Evolutionary conservation across 1,140 invertebrate species (phyloP), one percentile per base, ranked within the genome.

Genomic region (Himalopsyche phryganea): DNA sequence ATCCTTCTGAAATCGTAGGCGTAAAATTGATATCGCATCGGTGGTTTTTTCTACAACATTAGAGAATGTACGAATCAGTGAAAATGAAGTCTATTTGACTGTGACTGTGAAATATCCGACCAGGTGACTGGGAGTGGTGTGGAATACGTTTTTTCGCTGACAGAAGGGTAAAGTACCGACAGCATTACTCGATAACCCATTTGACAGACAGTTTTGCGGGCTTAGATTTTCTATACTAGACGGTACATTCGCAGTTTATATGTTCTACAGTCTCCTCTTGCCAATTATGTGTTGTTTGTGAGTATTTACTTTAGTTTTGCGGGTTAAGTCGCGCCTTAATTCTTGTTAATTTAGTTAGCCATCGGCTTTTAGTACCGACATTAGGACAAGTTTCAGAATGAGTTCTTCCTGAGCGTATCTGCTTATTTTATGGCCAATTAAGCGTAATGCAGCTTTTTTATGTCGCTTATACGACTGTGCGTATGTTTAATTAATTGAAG

Each of bases 31-130:
- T 67, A 60, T 66, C 69, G 59, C 66, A 71, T 70, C 60, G 69
- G 74, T 75, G 75, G 69, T 73, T 76, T 71, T 68, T 60, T 66
- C 70, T 69, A 50, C 63, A 70, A 68, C 60, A 50, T 68, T 72
- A 69, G 71, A 75, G 73, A 73, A 77, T 77, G 75, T 75, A 72
- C 72, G 73, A 76, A 76, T 73, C 71, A 73, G 70, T 73, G 72
- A 74, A 66, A 70, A 75, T 74, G 72, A 72, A 72, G 68, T 77
- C 72, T 74, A 44, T 50, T 50, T 77, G 76, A 77, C 74, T 67
- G 73, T 76, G 74, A 67, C 73, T 69, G 74, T 74, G 67, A 68
- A 72, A 71, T 65, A 57, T 35, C 69, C 67, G 44, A 49, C 68
- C 70, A 66, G 64, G 69, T 68, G 68, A 72, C 72, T 69, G 71